Percentiles rank a stretch among this genome's conserved stretches.
Evolutionary conservation across 1,140 invertebrate genomes (phyloP).

Genomic region (Rhyzopertha dominica): DNA sequence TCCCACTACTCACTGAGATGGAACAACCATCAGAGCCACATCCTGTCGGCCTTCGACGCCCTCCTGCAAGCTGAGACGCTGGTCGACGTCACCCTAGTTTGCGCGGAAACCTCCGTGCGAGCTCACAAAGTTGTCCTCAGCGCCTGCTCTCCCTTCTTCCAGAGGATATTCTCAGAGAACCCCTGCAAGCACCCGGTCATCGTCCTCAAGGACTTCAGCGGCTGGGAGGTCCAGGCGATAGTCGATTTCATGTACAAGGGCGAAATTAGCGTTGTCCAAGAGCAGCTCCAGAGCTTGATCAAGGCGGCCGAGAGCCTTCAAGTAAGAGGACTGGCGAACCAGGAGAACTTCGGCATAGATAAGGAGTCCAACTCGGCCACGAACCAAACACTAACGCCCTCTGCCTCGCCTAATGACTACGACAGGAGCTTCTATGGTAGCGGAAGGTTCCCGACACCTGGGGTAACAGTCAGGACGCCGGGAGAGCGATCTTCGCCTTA

Average conservation of each 20-base stretch:
- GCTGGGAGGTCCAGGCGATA: constrained; percentile 80
- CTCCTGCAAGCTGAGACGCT: constrained; percentile 77
- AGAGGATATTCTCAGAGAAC: constrained; percentile 81
- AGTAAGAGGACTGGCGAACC: constrained; percentile 70
- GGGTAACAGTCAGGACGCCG: constrained; percentile 25
- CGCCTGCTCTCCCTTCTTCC: constrained; percentile 86
- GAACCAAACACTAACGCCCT: constrained; percentile 53
- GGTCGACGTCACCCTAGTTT: constrained; percentile 85
- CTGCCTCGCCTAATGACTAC: constrained; percentile 54
- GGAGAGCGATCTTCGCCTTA: constrained; percentile 25
- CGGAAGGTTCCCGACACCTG: constrained; percentile 31
- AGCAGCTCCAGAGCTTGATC: constrained; percentile 74
- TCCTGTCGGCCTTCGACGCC: constrained; percentile 78
- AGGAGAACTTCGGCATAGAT: constrained; percentile 56
- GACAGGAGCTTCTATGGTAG: constrained; percentile 36
- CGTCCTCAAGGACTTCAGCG: constrained; percentile 81
- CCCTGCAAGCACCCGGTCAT: constrained; percentile 92
- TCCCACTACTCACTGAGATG: constrained; percentile 86
- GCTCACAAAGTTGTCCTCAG: constrained; percentile 88
- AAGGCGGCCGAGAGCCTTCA: constrained; percentile 82
- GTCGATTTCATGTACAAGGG: constrained; percentile 92
- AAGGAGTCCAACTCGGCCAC: constrained; percentile 44
- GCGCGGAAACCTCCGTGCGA: constrained; percentile 72
- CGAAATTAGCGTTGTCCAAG: constrained; percentile 79
- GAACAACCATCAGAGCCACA: constrained; percentile 87